Evolutionary conservation across 2,113 vertebrate genomes (phyloP).

Genomic region (Apus apus): DNA sequence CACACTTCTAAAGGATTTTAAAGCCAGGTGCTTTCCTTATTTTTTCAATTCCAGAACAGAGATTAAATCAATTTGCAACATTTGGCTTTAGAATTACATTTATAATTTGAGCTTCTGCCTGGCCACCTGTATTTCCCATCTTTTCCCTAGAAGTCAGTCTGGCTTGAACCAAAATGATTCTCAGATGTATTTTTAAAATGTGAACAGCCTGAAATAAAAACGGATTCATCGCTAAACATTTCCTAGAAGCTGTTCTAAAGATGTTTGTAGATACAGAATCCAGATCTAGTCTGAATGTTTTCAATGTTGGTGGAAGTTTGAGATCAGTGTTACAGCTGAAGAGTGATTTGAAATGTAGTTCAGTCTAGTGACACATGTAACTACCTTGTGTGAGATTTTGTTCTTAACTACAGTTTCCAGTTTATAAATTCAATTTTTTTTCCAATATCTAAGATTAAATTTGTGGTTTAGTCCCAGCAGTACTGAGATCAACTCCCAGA

Average conservation of each 20-base stretch:
- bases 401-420: background rate
- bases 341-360: background rate
- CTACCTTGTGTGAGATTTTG: background rate
- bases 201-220: background rate
- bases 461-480: background rate
- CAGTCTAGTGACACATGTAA: background rate
- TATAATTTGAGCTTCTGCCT: background rate
- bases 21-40: background rate
- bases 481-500: background rate
- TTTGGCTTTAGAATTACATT: background rate
- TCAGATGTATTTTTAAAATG: background rate
- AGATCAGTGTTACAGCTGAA: background rate
- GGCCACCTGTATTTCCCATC: background rate
- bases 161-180: background rate
- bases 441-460: background rate
- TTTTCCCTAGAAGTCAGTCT: background rate
- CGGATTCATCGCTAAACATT: background rate
- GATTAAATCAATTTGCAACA: background rate
- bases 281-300: background rate
- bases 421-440: background rate
- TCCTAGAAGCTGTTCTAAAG: background rate
- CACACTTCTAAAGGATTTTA: background rate
- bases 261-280: rapidly evolving
- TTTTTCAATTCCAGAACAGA: background rate
- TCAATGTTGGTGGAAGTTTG: background rate